phyloP scores from a whole-genome alignment of 2,113 vertebrate genomes.

The Rattus norvegicus region GRCr8 NC_086029.1:30806001-30806500 shows the following conservation, averaged over 20 bases:
- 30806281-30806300: no score
- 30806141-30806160: neutral
- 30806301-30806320: no score
- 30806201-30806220: neutral
- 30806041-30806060: neutral
- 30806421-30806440: no score
- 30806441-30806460: no score
- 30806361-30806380: no score
- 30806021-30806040: neutral
- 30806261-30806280: neutral
- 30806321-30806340: no score
- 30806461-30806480: no score
- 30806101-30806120: neutral
- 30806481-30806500: no score
- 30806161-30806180: neutral
- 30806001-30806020: neutral
- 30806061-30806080: neutral
- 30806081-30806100: neutral
- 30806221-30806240: neutral
- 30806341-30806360: no score
- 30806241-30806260: neutral
- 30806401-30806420: no score
- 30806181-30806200: conserved; percentile 15
- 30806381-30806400: no score
- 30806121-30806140: neutral